Evolutionary conservation across 2,113 vertebrate species (phyloP), one percentile per base, ranked within the genome.

Genomic region (Megaleporinus macrocephalus): DNA sequence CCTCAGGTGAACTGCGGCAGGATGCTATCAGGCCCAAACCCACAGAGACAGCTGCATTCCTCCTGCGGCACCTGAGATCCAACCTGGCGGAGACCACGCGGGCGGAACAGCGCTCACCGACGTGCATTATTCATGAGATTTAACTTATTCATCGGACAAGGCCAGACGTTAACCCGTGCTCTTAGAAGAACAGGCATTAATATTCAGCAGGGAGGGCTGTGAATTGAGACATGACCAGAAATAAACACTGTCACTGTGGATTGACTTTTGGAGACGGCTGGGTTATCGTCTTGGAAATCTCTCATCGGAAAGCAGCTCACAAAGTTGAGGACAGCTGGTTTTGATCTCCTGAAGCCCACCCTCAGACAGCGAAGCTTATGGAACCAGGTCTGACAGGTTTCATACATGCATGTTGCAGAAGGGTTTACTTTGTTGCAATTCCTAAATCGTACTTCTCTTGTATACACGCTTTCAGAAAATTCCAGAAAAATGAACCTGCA

Each of bases 101-200:
- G 20, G 3, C 20, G 36, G 36, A 26, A 66, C 16, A 69, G 30
- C 14, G 49, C 77, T 1, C 44, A 49, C 14, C 59, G 53, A 26
- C 80, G 80, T 73, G 85, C 84, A 93, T 91, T 89, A 90, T 85
- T 91, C 88, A 92, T 90, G 16, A 84, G 49, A 6, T 80, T 83
- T 89, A 70, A 88, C 87, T 89, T 87, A 89, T 90, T 90, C 84
- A 91, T 90, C 81, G 86, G 86, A 86, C 87, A 87, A 84, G 83
- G 84, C 66, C 73, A 49, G 62, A 76, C 72, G 89, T 89, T 86
- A 88, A 87, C 89, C 87, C 87, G 80, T 74, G 71, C 85, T 88
- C 87, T 78, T 87, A 81, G 77, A 76, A 76, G 78, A 68, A 26
- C 73, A 79, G 53, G 59, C 53, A 87, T 93, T 89, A 91, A 90